Evolutionary conservation across 2,113 vertebrate genomes (phyloP).

Genomic region (Zeus faber): DNA sequence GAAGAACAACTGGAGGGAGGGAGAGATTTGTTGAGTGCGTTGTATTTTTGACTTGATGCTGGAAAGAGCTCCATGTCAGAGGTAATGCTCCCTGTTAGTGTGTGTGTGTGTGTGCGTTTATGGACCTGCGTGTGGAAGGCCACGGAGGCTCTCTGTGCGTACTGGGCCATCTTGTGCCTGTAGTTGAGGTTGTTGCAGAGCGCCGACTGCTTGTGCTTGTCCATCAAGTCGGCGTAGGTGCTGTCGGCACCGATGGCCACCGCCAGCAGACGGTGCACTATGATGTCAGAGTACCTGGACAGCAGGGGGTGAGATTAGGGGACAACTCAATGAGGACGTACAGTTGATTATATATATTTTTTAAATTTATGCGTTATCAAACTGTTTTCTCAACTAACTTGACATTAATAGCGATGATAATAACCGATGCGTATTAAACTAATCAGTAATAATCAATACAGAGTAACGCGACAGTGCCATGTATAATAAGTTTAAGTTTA

Average conservation of each 20-base stretch:
- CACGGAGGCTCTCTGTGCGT: constrained; percentile 92
- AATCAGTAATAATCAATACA: no score
- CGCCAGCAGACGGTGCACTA: constrained; percentile 92
- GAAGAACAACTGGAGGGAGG: constrained; percentile 88
- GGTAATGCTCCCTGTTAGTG: no score
- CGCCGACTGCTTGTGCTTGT: constrained; percentile 90
- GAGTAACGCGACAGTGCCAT: neutral
- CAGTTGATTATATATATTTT: no score
- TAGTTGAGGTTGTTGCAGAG: constrained; percentile 95
- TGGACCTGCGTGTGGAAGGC: constrained; percentile 95
- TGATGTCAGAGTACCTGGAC: constrained; percentile 90
- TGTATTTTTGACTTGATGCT: no score
- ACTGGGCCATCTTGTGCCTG: constrained; percentile 97
- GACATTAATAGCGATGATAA: no score
- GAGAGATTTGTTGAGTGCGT: neutral
- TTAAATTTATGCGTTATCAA: no score
- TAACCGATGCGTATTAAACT: no score
- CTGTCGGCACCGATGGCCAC: constrained; percentile 87
- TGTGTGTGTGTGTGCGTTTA: neutral
- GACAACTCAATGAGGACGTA: no score
- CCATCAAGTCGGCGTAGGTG: constrained; percentile 91
- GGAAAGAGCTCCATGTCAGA: neutral
- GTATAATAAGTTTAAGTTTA: no score
- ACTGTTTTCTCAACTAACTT: no score
- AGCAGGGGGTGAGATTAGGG: neutral